These are phyloP conservation scores for Macrostomum lignano DNA, from an alignment of 1,140 invertebrate genomes.

Conservation along the genomic window DNA sequence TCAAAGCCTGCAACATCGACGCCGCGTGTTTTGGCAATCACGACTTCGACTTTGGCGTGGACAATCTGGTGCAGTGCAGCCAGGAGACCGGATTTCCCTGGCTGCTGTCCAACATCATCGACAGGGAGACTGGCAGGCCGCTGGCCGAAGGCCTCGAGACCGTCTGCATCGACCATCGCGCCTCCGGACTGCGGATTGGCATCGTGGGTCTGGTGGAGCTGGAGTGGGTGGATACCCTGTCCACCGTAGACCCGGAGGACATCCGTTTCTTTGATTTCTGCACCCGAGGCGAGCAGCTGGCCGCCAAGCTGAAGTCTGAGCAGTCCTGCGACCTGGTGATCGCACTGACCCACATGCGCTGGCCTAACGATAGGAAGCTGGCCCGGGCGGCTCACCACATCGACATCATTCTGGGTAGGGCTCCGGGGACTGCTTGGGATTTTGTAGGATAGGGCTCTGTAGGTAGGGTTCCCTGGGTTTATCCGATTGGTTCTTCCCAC, in stretches of 20 bases:
- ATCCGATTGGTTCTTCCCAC: too few relatives aligned
- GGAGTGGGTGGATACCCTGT: conserved; percentile 60
- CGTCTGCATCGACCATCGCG: conserved; percentile 45
- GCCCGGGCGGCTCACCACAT: conserved; percentile 48
- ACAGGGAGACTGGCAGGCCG: conserved; percentile 50
- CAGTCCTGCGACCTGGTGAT: conserved; percentile 59
- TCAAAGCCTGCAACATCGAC: conserved; percentile 47
- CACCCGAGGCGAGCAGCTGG: conserved; percentile 44
- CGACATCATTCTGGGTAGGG: conserved; percentile 54
- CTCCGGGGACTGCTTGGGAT: too few relatives aligned
- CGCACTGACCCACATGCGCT: conserved; percentile 64
- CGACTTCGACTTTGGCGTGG: conserved; percentile 72
- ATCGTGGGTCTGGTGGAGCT: conserved; percentile 48
- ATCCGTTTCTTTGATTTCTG: conserved; percentile 56
- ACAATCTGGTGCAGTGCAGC: conserved; percentile 43
- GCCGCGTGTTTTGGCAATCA: conserved; percentile 69
- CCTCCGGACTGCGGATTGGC: conserved; percentile 17
- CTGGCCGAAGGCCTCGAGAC: conserved; percentile 50
- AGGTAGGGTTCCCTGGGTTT: too few relatives aligned
- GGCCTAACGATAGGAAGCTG: conserved; percentile 51
- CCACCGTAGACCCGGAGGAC: conserved; percentile 57
- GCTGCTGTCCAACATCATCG: conserved; percentile 65
- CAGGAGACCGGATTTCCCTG: conserved; percentile 53
- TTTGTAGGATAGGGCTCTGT: too few relatives aligned
- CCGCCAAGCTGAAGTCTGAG: conserved; percentile 43